phyloP scores from a whole-genome alignment of 2,113 vertebrate species.

The Mormoops blainvillei region DNA sequence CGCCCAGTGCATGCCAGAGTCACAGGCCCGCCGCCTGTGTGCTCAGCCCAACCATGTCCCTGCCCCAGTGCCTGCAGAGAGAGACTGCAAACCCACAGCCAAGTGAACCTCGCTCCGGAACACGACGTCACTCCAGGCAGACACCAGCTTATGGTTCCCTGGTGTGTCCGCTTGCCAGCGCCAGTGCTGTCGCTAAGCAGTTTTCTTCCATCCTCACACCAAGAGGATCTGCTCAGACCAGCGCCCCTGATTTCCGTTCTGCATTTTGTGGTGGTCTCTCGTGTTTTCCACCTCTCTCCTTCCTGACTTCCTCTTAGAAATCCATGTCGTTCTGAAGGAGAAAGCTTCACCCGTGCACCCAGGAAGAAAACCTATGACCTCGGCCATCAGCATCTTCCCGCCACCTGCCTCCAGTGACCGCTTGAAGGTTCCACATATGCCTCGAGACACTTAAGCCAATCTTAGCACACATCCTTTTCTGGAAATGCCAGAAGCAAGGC shows the following conservation, averaged over 20 bases:
- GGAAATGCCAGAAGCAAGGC: not conserved
- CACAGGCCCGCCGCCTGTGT: not conserved
- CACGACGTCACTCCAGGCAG: accelerated
- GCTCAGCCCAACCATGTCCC: not conserved
- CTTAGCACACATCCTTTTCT: not conserved
- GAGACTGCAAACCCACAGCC: not conserved
- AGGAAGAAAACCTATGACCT: not conserved
- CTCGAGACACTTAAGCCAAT: not conserved
- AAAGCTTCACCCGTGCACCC: not conserved
- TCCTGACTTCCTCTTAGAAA: not conserved
- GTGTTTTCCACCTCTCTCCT: not conserved
- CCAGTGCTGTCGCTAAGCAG: accelerated
- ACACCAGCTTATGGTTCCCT: not conserved
- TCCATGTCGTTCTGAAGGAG: not conserved
- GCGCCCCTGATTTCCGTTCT: not conserved
- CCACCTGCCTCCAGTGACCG: not conserved
- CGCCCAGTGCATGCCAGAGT: not conserved
- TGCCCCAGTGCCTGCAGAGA: not conserved
- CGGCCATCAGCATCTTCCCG: too few relatives aligned
- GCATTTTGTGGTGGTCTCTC: too few relatives aligned
- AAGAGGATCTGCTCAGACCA: not conserved
- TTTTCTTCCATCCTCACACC: not conserved
- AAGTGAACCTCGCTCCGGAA: not conserved
- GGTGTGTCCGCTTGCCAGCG: accelerated
- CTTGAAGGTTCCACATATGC: not conserved